Evolutionary conservation across 1,140 invertebrate species (phyloP).

Genomic region (Drosophila tsacasi): DNA sequence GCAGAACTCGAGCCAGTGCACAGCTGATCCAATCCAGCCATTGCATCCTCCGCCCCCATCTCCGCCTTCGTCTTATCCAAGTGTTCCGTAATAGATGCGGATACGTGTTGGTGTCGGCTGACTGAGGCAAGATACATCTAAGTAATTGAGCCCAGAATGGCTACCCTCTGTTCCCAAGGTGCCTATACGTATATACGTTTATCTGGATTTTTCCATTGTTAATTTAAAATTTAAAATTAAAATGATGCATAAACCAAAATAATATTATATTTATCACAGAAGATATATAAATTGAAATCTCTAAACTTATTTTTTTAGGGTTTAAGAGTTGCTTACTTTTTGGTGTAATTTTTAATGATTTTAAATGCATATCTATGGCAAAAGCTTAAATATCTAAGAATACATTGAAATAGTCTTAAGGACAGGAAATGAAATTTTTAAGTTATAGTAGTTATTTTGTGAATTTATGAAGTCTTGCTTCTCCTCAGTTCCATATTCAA

Average conservation of each 20-base stretch:
- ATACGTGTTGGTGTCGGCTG: slow-evolving; percentile 24
- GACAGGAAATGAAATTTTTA: not conserved
- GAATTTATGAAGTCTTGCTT: too few species aligned
- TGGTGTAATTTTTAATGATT: too few species aligned
- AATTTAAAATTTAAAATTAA: not conserved
- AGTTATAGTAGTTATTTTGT: not conserved
- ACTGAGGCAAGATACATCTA: slow-evolving; percentile 20
- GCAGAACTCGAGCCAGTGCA: slow-evolving; percentile 47
- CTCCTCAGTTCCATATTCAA: too few species aligned
- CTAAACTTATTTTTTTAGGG: too few species aligned
- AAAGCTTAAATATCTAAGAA: too few species aligned
- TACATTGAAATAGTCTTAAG: too few species aligned
- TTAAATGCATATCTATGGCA: too few species aligned
- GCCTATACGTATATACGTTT: not conserved
- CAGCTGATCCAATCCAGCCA: slow-evolving; percentile 41
- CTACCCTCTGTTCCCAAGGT: slow-evolving; percentile 13
- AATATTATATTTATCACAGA: not conserved
- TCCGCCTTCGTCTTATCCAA: not conserved
- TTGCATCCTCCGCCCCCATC: slow-evolving; percentile 2
- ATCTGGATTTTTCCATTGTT: not conserved
- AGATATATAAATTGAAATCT: not conserved
- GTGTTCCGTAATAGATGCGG: slow-evolving; percentile 34
- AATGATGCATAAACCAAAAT: not conserved
- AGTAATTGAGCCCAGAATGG: slow-evolving; percentile 23
- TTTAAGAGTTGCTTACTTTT: too few species aligned